Percentiles rank a stretch among this genome's conserved stretches.
These are phyloP conservation scores for Cephus pulcher DNA, from an alignment of 2,888 invertebrate genomes.

Conservation along the genomic window DNA sequence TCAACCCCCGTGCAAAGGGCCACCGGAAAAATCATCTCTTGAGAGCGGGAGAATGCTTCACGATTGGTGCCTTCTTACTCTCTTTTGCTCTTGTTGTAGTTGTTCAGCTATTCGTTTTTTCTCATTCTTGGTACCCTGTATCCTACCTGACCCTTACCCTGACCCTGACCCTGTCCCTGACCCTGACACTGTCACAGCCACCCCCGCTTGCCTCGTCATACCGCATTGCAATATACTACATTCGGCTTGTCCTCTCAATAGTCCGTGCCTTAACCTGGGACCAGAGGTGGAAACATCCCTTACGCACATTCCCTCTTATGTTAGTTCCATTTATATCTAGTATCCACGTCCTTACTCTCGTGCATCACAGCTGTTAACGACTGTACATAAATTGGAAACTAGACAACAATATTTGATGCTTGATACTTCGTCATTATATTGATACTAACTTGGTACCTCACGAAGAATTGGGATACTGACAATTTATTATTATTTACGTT, in stretches of 20 bases:
- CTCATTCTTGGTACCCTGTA: neutral
- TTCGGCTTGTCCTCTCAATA: neutral
- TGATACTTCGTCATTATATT: neutral
- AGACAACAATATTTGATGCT: neutral
- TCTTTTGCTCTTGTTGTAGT: neutral
- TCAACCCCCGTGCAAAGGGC: constrained; percentile 18
- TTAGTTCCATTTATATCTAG: neutral
- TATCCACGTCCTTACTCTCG: neutral
- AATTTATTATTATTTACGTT: neutral
- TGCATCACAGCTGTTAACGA: neutral
- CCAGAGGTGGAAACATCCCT: neutral
- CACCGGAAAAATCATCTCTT: constrained; percentile 15
- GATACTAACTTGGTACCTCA: too few relatives aligned
- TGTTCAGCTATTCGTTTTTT: neutral
- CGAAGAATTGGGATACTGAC: neutral
- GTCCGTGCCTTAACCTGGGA: neutral
- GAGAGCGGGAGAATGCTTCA: neutral
- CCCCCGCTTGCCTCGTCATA: neutral
- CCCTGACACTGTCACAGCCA: neutral
- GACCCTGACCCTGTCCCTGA: neutral
- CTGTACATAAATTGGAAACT: neutral
- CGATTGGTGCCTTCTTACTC: neutral
- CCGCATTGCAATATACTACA: neutral
- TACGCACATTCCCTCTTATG: neutral
- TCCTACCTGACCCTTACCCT: neutral